These are phyloP conservation scores for Setipinna tenuifilis DNA, from an alignment of 2,797 vertebrate genomes.

Conservation along the genomic window DNA sequence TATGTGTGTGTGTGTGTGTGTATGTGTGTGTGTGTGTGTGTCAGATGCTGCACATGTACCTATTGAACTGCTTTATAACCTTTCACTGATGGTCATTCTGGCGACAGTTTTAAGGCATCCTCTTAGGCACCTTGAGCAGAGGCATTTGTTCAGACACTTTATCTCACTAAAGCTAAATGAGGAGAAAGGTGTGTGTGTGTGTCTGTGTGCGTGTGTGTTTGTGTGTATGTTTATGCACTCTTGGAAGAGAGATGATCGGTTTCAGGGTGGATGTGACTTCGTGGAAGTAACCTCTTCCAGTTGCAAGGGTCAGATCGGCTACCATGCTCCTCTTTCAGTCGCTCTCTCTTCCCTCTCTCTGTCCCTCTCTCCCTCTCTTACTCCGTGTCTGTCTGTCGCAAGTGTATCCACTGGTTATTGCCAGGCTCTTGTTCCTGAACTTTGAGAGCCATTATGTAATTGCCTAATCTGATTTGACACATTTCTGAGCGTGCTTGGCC, in stretches of 20 bases:
- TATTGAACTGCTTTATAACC: slow-evolving; percentile 30
- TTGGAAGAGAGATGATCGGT: neutral
- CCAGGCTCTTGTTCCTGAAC: slow-evolving; percentile 61
- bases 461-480: slow-evolving; percentile 71
- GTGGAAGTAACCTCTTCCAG: neutral
- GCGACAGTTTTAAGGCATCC: slow-evolving; percentile 24
- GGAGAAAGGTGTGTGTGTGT: neutral
- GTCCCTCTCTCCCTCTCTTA: neutral
- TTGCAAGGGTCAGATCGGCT: neutral
- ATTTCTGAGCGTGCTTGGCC: slow-evolving; percentile 35
- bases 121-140: neutral
- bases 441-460: slow-evolving; percentile 67
- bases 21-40: neutral
- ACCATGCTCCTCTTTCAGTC: neutral
- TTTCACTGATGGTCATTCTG: slow-evolving; percentile 37
- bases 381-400: neutral
- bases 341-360: neutral
- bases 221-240: neutral
- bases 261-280: too few species aligned
- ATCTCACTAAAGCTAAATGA: neutral
- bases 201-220: neutral
- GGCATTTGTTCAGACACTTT: slow-evolving; percentile 2
- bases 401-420: slow-evolving; percentile 51
- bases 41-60: neutral
- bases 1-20: too few species aligned